Evolutionary conservation across 2,888 invertebrate genomes (phyloP).

Genomic region (Tanaodytes sp.): DNA sequence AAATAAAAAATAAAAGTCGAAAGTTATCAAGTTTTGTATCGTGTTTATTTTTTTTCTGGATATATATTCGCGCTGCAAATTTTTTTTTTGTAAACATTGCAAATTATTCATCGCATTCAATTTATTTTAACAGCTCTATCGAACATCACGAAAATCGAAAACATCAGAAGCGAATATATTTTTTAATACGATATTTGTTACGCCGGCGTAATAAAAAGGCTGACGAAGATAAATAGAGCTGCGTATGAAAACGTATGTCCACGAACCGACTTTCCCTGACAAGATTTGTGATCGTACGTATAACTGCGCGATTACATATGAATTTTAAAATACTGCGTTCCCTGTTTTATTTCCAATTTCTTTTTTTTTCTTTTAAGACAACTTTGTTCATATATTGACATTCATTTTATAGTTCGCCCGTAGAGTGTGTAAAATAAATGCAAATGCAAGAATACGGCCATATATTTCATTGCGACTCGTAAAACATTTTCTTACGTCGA

Average conservation of each 20-base stretch:
- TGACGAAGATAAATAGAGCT: conserved; percentile 45
- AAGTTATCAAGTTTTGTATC: too few species aligned
- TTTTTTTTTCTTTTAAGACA: too few species aligned
- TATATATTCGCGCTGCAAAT: too few species aligned
- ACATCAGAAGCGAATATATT: too few species aligned
- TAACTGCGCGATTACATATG: conserved; percentile 40
- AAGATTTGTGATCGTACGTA: conserved; percentile 43
- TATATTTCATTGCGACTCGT: conserved; percentile 16
- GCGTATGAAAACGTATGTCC: conserved; percentile 42
- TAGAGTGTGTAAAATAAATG: conserved; percentile 27
- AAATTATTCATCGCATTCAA: too few species aligned
- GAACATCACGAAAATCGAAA: too few species aligned
- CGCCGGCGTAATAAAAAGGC: conserved; percentile 29
- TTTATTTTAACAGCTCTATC: too few species aligned
- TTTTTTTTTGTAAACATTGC: too few species aligned
- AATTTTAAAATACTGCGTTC: conserved; percentile 27
- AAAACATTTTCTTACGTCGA: conserved; percentile 10
- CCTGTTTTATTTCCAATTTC: conserved; percentile 23
- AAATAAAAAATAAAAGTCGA: too few species aligned
- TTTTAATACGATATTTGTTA: conserved; percentile 34
- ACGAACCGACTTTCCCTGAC: conserved; percentile 29
- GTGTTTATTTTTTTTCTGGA: too few species aligned
- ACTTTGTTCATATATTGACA: conserved; percentile 15
- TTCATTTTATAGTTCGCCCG: conserved; percentile 19
- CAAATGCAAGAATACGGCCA: conserved; percentile 3